A percentile compares a stretch with the other conserved stretches of the same genome.
Conservation (phyloP, 2,888 invertebrate species). For the Incurvaria masculella region DNA sequence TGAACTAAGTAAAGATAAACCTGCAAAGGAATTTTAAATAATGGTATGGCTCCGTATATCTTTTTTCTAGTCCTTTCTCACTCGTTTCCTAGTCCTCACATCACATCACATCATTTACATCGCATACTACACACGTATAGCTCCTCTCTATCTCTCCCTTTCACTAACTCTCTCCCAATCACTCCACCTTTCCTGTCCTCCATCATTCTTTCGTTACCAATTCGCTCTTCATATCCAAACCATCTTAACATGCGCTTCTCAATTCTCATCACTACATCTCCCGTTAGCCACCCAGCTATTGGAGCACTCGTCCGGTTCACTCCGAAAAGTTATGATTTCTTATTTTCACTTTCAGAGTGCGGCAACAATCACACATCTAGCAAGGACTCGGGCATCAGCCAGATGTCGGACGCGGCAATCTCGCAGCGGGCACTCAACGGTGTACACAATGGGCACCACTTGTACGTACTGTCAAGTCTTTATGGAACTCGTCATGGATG, state of each 20-base stretch:
- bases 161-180: too few species aligned
- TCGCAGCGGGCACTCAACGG: constrained; percentile 49
- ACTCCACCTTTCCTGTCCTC: too few species aligned
- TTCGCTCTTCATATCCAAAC: not conserved
- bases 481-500: not conserved
- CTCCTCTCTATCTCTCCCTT: not conserved
- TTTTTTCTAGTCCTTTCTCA: too few species aligned
- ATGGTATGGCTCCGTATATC: too few species aligned
- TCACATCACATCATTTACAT: not conserved
- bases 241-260: too few species aligned
- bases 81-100: too few species aligned
- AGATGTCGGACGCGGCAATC: constrained; percentile 64
- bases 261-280: too few species aligned
- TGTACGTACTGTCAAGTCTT: constrained; percentile 27
- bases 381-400: constrained; percentile 87
- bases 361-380: constrained; percentile 64
- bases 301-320: too few species aligned
- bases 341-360: too few species aligned
- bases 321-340: too few species aligned
- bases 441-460: constrained; percentile 55
- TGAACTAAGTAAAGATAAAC: not conserved
- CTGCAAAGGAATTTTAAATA: not conserved
- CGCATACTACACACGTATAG: not conserved
- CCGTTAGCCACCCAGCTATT: too few species aligned
- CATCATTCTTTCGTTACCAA: too few species aligned